phyloP scores from a whole-genome alignment of 2,888 invertebrate genomes.

The Prosopocoilus inquinatus region DNA sequence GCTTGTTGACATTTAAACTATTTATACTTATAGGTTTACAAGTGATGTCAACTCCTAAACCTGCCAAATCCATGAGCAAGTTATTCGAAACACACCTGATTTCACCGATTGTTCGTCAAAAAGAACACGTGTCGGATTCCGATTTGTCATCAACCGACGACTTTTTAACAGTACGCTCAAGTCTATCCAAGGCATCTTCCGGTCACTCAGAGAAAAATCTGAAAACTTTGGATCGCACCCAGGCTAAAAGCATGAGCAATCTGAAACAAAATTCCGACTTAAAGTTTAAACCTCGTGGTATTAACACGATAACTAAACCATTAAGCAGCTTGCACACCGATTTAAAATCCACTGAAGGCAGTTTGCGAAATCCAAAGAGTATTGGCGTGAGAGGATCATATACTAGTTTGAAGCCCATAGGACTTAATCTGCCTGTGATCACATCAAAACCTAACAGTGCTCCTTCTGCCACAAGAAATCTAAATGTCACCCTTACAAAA shows the following conservation, averaged over 20 bases:
- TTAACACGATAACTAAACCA: conserved; percentile 27
- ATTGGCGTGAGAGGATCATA: conserved; percentile 45
- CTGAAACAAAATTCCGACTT: conserved; percentile 16
- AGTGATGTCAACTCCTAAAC: conserved; percentile 48
- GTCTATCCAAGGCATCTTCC: conserved; percentile 33
- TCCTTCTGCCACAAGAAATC: conserved; percentile 15
- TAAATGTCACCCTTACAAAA: conserved; percentile 12
- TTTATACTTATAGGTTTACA: conserved; percentile 23
- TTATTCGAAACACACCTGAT: conserved; percentile 36
- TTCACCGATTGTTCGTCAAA: conserved; percentile 40
- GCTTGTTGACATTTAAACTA: no score
- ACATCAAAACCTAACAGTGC: conserved; percentile 13
- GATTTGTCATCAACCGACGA: conserved; percentile 44
- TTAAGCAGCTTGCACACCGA: conserved; percentile 25
- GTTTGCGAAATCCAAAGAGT: conserved; percentile 40
- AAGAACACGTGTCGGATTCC: conserved; percentile 42
- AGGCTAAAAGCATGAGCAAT: conserved; percentile 31
- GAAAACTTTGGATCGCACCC: conserved; percentile 21
- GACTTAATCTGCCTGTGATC: conserved; percentile 37
- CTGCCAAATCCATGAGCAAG: conserved; percentile 26
- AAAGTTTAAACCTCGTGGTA: conserved; percentile 25
- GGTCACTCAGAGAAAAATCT: conserved; percentile 30
- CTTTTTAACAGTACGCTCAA: conserved; percentile 37
- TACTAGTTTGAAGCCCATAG: conserved; percentile 43
- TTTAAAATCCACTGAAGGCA: conserved; percentile 25